A percentile compares a stretch with the other conserved stretches of the same genome.
These are phyloP conservation scores for Drosophila subpulchrella DNA, from an alignment of 1,140 invertebrate species.

Conservation along the genomic window DNA sequence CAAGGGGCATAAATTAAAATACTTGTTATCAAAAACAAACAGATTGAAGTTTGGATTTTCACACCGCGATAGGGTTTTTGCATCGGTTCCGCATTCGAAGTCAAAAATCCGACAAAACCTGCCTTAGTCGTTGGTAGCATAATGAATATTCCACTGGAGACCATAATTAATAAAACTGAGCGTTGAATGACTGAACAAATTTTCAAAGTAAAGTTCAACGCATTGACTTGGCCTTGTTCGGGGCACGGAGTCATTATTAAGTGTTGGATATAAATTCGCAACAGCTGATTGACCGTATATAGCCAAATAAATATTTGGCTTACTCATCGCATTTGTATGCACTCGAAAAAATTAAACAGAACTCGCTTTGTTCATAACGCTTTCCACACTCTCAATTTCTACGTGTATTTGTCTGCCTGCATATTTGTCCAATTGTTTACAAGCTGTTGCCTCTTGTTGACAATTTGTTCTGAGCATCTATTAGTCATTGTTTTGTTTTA, in stretches of 20 bases:
- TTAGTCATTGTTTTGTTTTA: conserved; percentile 32
- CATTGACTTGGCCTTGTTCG: conserved; percentile 43
- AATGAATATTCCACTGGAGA: conserved; percentile 26
- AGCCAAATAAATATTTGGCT: conserved; percentile 34
- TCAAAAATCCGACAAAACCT: conserved; percentile 6
- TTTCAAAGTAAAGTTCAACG: conserved; percentile 52
- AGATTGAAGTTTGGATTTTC: conserved; percentile 14
- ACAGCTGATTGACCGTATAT: conserved; percentile 40
- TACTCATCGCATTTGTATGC: conserved; percentile 13
- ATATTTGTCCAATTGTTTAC: conserved; percentile 26
- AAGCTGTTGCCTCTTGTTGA: conserved; percentile 26
- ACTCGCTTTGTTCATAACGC: not conserved
- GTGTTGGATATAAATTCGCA: conserved; percentile 33
- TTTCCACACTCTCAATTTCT: conserved; percentile 23
- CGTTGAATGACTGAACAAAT: conserved; percentile 42
- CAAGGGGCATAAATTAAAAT: conserved; percentile 1
- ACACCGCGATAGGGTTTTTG: conserved; percentile 24
- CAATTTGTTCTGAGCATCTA: conserved; percentile 18
- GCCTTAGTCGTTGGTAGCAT: conserved; percentile 10
- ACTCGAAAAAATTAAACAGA: conserved; percentile 25
- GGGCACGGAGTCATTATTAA: conserved; percentile 29
- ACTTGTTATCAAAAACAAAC: conserved; percentile 11
- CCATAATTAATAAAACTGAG: conserved; percentile 40
- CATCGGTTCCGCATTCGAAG: conserved; percentile 32
- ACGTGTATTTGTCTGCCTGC: conserved; percentile 3